Evolutionary conservation across 2,888 invertebrate species (phyloP).

Genomic region (Tetanocera ferruginea): DNA sequence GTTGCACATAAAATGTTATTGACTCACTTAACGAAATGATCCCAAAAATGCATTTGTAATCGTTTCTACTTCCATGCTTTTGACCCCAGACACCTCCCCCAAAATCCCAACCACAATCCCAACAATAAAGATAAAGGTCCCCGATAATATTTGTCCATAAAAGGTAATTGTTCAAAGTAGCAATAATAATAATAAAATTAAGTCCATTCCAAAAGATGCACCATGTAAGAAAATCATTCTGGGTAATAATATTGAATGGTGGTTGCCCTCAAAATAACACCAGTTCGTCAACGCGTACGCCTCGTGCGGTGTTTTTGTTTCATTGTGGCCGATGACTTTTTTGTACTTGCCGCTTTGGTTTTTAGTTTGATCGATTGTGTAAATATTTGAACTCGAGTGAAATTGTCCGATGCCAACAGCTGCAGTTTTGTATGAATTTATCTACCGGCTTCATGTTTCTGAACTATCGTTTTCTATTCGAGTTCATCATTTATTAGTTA

Average conservation of each 20-base stretch:
- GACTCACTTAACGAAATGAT: constrained; percentile 44
- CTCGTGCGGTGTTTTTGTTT: no score
- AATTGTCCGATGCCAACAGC: neutral
- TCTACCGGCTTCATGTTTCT: neutral
- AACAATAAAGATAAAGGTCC: constrained; percentile 57
- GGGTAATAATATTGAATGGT: no score
- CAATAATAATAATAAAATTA: constrained; percentile 8
- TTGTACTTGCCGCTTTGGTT: neutral
- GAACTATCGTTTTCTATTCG: neutral
- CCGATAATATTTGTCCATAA: constrained; percentile 56
- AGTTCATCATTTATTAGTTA: no score
- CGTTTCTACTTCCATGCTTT: neutral
- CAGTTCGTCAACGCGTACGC: no score
- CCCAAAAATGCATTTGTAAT: constrained; percentile 42
- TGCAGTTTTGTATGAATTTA: neutral
- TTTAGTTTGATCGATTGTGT: constrained; percentile 4
- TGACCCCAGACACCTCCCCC: constrained; percentile 1
- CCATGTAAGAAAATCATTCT: no score
- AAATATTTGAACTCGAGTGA: neutral
- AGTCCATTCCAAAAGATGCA: neutral
- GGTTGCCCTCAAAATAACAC: no score
- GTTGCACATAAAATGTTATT: constrained; percentile 35
- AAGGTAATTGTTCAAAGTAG: constrained; percentile 58
- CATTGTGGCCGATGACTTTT: neutral
- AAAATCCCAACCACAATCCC: constrained; percentile 41